These are phyloP conservation scores for Pterois miles DNA, from an alignment of 2,797 vertebrate genomes.

Conservation along the genomic window DNA sequence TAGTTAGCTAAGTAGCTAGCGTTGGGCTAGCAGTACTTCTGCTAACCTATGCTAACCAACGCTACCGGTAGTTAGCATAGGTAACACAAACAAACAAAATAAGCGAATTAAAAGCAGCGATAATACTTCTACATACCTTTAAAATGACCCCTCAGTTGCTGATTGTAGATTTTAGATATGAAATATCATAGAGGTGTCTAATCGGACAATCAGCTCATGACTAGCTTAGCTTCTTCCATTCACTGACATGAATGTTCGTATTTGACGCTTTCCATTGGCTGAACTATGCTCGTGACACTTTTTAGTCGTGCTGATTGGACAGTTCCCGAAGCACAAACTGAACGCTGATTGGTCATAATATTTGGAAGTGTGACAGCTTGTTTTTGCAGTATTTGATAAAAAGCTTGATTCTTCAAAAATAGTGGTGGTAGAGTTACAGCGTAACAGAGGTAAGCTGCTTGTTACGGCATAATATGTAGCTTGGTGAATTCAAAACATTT, in stretches of 20 bases:
- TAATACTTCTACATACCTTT: constrained; percentile 46
- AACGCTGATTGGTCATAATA: constrained; percentile 38
- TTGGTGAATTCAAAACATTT: not conserved
- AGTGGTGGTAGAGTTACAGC: not conserved
- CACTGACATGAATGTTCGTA: not conserved
- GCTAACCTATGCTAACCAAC: not conserved
- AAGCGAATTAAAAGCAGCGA: rapidly evolving
- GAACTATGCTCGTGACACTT: not conserved
- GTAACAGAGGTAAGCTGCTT: not conserved
- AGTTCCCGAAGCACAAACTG: rapidly evolving
- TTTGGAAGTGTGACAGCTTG: not conserved
- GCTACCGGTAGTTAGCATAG: too few relatives aligned
- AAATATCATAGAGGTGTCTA: not conserved
- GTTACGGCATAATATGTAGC: not conserved
- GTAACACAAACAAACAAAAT: not conserved
- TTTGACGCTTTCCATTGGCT: constrained; percentile 45
- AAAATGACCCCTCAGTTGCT: not conserved
- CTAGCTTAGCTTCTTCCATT: constrained; percentile 5
- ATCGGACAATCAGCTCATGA: constrained; percentile 28
- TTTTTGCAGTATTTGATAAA: not conserved
- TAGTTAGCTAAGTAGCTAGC: constrained; percentile 7
- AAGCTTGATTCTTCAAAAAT: not conserved
- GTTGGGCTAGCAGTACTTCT: not conserved
- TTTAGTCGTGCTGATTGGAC: constrained; percentile 46
- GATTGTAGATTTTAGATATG: not conserved